These are phyloP conservation scores for Helicoverpa zea DNA, from an alignment of 1,140 invertebrate genomes.

Conservation along the genomic window DNA sequence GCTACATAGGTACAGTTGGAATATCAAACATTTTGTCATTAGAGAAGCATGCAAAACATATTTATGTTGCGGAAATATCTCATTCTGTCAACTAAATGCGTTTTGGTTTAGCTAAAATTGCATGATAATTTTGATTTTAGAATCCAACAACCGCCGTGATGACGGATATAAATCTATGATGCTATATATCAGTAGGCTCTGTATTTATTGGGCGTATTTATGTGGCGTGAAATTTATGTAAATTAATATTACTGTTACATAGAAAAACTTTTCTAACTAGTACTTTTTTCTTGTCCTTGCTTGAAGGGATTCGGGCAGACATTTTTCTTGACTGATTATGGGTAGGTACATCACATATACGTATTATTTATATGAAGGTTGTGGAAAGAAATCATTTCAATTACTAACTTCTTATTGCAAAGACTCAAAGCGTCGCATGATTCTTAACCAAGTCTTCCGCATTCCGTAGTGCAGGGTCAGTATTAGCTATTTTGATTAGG, in stretches of 20 bases:
- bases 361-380: background rate
- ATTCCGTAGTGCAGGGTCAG: constrained; percentile 12
- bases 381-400: background rate
- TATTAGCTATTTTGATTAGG: constrained; percentile 39
- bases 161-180: constrained; percentile 66
- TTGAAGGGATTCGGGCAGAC: background rate
- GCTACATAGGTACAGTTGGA: constrained; percentile 47
- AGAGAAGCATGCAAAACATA: constrained; percentile 58
- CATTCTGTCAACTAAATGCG: constrained; percentile 76
- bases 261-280: constrained; percentile 14
- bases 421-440: background rate
- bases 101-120: constrained; percentile 77
- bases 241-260: constrained; percentile 34
- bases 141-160: constrained; percentile 62
- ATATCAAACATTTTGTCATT: constrained; percentile 63
- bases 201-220: background rate
- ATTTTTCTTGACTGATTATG: background rate
- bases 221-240: constrained; percentile 6
- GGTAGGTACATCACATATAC: too few species aligned
- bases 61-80: constrained; percentile 69
- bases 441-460: constrained; percentile 23
- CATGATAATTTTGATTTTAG: constrained; percentile 81
- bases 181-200: constrained; percentile 33
- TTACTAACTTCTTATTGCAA: too few species aligned
- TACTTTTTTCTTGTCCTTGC: constrained; percentile 5